Evolutionary conservation across 2,888 invertebrate genomes (phyloP), one percentile per base, ranked within the genome.

Genomic region (Drosophila ezoana): DNA sequence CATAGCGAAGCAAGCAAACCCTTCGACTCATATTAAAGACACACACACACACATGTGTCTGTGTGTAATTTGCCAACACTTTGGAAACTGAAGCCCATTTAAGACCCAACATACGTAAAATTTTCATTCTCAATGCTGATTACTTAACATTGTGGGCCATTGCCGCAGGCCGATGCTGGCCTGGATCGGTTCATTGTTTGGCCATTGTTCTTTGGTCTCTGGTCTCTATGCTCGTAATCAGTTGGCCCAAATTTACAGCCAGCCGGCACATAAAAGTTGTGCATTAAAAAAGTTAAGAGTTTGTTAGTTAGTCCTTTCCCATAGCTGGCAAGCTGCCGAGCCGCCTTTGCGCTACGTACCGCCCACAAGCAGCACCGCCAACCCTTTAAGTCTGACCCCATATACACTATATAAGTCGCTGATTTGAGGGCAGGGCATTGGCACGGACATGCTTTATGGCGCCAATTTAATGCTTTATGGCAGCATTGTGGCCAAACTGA

Each of bases 231-330:
- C 44, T 37, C 47, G 28, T 57, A 74, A 73, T 71, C 77, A 76
- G 66, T 48, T 76, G 65, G 76, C 66, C 52, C 49, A 49, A 65
- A 51, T 63, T 58, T 62, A 69, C 51, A 59, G 52, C 32, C 32
- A 41, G 35, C 48, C 44, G 16, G 14, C 60, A 54, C 60, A 76
- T 71, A 78, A 81, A 87, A 79, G 66, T 70, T 79, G 58, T 62
- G 52, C 79, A 81, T 76, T 79, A 68, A 87, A 28, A 87, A 83
- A 87, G 86, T 82, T 85, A 66, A 81, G 64, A 68, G 66, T 70
- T 62, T 64, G 63, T 49, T 70, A 64, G 79, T 80, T 64, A 61
- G 54, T 66, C 48, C 58, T 49, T 51, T 58, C 70, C 63, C 64
- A 28, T 28, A 64, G 60, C 38, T 71, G 63, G 64, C 71, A 71